These are phyloP conservation scores for Meganola albula DNA, from an alignment of 2,888 invertebrate species.

Conservation along the genomic window DNA sequence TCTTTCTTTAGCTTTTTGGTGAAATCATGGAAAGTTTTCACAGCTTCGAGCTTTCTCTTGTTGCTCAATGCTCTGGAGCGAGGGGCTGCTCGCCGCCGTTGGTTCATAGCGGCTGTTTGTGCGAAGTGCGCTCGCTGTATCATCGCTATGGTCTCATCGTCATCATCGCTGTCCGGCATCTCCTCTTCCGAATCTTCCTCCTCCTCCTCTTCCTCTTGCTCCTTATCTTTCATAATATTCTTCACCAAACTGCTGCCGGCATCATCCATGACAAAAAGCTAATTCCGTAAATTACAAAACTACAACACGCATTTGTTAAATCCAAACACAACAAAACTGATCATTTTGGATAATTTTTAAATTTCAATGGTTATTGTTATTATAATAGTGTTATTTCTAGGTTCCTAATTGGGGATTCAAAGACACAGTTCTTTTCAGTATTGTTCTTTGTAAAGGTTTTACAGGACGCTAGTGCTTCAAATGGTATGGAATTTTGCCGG, in stretches of 20 bases:
- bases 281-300: no score
- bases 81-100: slow-evolving; percentile 53
- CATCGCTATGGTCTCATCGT: slow-evolving; percentile 69
- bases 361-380: slow-evolving; percentile 16
- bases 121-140: slow-evolving; percentile 71
- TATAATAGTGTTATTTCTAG: slow-evolving; percentile 20
- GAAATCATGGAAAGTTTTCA: slow-evolving; percentile 70
- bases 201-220: slow-evolving; percentile 45
- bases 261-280: slow-evolving; percentile 49
- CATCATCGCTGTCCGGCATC: slow-evolving; percentile 64
- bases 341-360: slow-evolving; percentile 14
- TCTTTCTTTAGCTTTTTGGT: slow-evolving; percentile 74
- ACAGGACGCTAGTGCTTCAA: slow-evolving; percentile 57
- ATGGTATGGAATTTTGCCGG: slow-evolving; percentile 52
- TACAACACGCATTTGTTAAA: slow-evolving; percentile 6
- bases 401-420: no score
- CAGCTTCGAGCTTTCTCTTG: slow-evolving; percentile 72
- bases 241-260: slow-evolving; percentile 49
- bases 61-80: slow-evolving; percentile 65
- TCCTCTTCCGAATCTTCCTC: slow-evolving; percentile 60
- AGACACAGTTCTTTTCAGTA: slow-evolving; percentile 41
- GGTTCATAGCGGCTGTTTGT: slow-evolving; percentile 64
- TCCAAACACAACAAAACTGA: no score
- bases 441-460: slow-evolving; percentile 59
- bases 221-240: slow-evolving; percentile 48